Base-by-base conservation (phyloP, 2,113 vertebrate genomes). In the Alligator sinensis region DNA sequence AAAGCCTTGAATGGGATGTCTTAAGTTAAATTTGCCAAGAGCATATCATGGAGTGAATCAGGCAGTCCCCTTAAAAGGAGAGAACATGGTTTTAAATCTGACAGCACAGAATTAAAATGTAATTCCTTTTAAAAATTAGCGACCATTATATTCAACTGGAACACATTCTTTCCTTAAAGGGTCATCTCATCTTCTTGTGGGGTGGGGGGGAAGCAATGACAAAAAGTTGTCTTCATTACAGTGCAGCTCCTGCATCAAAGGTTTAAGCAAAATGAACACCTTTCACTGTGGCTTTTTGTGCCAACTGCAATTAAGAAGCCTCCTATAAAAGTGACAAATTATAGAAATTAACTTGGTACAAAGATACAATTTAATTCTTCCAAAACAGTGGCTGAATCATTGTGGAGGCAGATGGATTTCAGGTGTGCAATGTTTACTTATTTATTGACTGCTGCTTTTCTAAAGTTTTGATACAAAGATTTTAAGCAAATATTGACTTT, bases 381-480 rank as follows among this genome's bases (percentile, higher is more conserved):
- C 57, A 25, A 47, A 84, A 54, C 16, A 30, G 1, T 47, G 47
- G 63, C 9, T 0, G 0, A 30, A 13, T 22, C 25, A 1, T 4
- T 5, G 30, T 30, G n/a, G n/a, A 27, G 47, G 68, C 25, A 82
- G 77, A n/a, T 19, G n/a, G 94, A 77, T 84, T 80, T 85, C 11
- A 61, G 66, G 64, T 38, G 28, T 91, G 15, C 21, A 24, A 84
- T 83, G 89, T 94, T 97, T 95, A 94, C 92, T 94, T 96, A 64
- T 22, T 88, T 80, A 80, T 77, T 79, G 58, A 94, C 82, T 76
- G 90, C 82, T 72, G 68, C 77, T 96, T 97, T 96, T 96, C 91
- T 97, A 94, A 89, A 62, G 54, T 84, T 96, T 97, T 96, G 80
- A 95, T 96, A 96, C 86, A 90, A 80, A 92, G 9, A 92, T 89